Evolutionary conservation across 2,888 invertebrate species (phyloP).

Genomic region (Torymus tubicola): DNA sequence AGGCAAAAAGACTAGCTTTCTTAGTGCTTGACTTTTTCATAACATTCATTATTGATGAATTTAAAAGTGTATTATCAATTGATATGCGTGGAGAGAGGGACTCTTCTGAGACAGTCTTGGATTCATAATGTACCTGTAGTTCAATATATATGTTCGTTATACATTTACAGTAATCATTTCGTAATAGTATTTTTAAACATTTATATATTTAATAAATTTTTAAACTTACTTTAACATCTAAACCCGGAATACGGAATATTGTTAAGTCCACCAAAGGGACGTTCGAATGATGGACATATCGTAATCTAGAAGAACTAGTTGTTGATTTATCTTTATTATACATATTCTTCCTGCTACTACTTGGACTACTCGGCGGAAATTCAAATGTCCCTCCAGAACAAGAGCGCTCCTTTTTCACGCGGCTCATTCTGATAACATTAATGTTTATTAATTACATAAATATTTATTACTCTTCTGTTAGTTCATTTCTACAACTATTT

Average conservation of each 20-base stretch:
- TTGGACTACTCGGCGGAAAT: conserved; percentile 79
- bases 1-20: conserved; percentile 93
- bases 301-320: conserved; percentile 73
- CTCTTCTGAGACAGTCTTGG: conserved; percentile 84
- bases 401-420: conserved; percentile 86
- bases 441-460: conserved; percentile 68
- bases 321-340: conserved; percentile 74
- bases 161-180: background rate
- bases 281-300: conserved; percentile 74
- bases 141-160: background rate
- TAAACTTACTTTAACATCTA: conserved; percentile 87
- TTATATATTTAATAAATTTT: background rate
- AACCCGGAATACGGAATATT: conserved; percentile 92
- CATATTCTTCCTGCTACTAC: conserved; percentile 76
- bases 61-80: conserved; percentile 72
- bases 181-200: background rate
- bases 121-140: conserved; percentile 86
- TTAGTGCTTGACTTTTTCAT: conserved; percentile 83
- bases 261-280: conserved; percentile 86
- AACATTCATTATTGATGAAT: conserved; percentile 61
- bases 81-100: conserved; percentile 77
- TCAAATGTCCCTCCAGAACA: conserved; percentile 82
- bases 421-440: conserved; percentile 77
- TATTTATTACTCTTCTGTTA: too few species aligned
- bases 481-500: too few species aligned